These are phyloP conservation scores for Brienomyrus brachyistius DNA, from an alignment of 2,113 vertebrate species.

Conservation along the genomic window DNA sequence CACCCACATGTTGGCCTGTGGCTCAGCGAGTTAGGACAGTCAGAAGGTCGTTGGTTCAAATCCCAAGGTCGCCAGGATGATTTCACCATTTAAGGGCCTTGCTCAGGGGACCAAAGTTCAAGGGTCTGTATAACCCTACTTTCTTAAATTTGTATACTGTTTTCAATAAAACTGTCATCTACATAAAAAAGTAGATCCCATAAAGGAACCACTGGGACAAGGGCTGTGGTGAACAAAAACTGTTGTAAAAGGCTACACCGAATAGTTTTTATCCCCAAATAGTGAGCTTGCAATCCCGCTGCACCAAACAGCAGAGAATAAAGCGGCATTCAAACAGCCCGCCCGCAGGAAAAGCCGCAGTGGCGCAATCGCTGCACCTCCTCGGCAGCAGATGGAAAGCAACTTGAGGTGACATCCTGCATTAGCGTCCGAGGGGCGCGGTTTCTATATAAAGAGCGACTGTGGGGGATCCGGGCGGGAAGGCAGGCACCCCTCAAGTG, in stretches of 20 bases:
- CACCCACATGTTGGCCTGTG: background rate
- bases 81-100: background rate
- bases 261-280: background rate
- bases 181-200: background rate
- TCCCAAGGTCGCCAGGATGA: background rate
- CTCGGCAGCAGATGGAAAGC: background rate
- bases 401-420: slow-evolving; percentile 10
- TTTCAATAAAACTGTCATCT: background rate
- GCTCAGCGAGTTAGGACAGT: background rate
- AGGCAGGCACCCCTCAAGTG: background rate
- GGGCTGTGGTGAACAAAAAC: background rate
- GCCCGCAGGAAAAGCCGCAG: background rate
- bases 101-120: too few species aligned
- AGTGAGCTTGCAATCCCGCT: background rate
- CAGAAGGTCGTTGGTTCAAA: background rate
- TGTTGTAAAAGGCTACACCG: background rate
- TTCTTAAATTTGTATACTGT: background rate
- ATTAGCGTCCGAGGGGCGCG: background rate
- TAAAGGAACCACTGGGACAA: background rate
- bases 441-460: background rate
- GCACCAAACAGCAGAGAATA: background rate
- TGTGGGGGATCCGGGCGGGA: background rate
- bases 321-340: background rate
- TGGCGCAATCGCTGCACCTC: background rate
- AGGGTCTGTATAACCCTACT: background rate